Evolutionary conservation across 2,113 vertebrate species (phyloP), one percentile per base, ranked within the genome.

Genomic region (Brienomyrus brachyistius): DNA sequence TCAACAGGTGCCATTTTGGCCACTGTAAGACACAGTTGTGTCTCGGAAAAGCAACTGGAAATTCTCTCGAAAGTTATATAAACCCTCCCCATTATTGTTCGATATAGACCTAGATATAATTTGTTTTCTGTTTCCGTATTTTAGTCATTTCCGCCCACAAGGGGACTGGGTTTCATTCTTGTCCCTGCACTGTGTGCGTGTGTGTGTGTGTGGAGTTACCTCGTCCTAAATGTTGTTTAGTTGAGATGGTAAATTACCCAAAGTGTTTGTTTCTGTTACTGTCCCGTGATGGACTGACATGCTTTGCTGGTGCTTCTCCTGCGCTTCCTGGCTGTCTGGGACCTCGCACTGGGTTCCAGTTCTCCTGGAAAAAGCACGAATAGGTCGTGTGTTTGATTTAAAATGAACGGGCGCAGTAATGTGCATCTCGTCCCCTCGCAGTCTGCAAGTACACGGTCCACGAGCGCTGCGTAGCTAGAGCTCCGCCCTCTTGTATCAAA

Each of bases 371-470:
- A 17, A 77, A 35, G 27, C 13, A 17, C 13, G 15, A 19, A 80
- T 43, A 3, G 35, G 43, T 40, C 8, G 9, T 7, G 70, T 19
- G 21, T 86, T 2, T 84, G 54, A 56, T 48, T 89, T 45, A 17
- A 88, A 35, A 35, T 21, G 4, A 82, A 82, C 17, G 5, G 5
- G 0, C 21, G 0, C 62, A 15, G 80, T 90, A 6, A 74, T 77
- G 88, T 87, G 17, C 86, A 43, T 87, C 40, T 88, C 48, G 4
- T 90, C 90, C 93, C 92, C 90, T 93, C 94, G 90, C 94, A 98
- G 97, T 98, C 94, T 98, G 98, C 94, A 99, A 98, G 94, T 98
- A 98, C 91, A 98, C 97, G 0, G 98, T 97, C 88, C 97, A 98
- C 3, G 97, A 98, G 90, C 97, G 97, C 89, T 97, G 97, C 70